Base-by-base conservation (phyloP, 2,797 vertebrate genomes). In the Lycodopsis pacificus region DNA sequence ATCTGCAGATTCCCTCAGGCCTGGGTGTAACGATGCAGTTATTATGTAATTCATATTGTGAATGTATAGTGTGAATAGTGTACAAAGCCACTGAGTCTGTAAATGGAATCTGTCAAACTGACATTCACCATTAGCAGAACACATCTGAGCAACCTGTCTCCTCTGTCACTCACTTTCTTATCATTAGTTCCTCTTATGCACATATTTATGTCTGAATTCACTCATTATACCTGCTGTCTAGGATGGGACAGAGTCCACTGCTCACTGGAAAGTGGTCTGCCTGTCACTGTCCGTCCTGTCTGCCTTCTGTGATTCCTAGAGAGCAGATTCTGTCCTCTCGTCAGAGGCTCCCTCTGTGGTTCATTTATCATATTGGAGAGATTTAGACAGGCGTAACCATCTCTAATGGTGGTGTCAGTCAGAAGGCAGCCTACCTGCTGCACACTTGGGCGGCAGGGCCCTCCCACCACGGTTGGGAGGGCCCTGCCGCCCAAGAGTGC, bases 371-470 rank as follows among this genome's bases (percentile, higher is more conserved):
- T 65, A 51, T 66, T 51, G 76, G 79, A 74, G 63, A 46, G 85
- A 82, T 79, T 90, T 85, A 82, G 93, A 92, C 93, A 94, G 89
- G 89, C 84, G 86, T 85, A 90, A 85, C 87, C 76, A 86, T 83
- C 87, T 84, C 80, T 93, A 93, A 93, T 94, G 88, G 87, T 58
- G 56, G 65, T 94, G 91, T 91, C 94, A 93, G 87, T 93, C 92
- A 92, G 87, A 79, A 64, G 73, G 68, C 73, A 46, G 66, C 40
- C 66, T 49, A 25, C 44, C 65, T 12, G 65, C 73, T 71, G 27
- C 76, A 78, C 71, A 14, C 36, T 44, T 34, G n/a, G n/a, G 76
- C n/a, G 15, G 77, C 62, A 19, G 51, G 27, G 66, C 65, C 75
- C 66, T 17, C 30, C 80, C 77, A 73, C 46, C 71, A 67, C 25